These are phyloP conservation scores for Caretta caretta DNA, from an alignment of 2,113 vertebrate genomes.

Conservation along the genomic window DNA sequence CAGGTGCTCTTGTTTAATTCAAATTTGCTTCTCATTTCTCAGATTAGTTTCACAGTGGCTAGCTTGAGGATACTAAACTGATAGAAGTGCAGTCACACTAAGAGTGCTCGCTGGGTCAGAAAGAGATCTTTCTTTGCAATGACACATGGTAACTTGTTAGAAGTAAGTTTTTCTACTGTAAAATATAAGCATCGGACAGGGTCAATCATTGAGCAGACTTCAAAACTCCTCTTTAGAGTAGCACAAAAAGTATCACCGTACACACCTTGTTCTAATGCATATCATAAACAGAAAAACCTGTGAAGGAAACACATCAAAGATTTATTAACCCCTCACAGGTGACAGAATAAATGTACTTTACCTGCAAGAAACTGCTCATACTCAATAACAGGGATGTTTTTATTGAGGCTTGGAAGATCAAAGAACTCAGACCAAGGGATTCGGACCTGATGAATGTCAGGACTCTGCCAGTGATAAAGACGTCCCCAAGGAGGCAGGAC, in stretches of 20 bases:
- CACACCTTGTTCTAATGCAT: neutral
- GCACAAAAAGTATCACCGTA: neutral
- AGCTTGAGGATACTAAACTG: neutral
- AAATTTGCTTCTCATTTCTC: neutral
- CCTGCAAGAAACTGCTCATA: conserved; percentile 96
- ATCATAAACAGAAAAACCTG: neutral
- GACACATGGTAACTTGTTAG: neutral
- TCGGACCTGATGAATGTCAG: conserved; percentile 88
- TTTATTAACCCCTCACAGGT: neutral
- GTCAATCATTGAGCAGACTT: neutral
- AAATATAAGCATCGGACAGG: neutral
- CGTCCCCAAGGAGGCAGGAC: conserved; percentile 98
- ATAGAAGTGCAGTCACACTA: neutral
- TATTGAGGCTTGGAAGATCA: conserved; percentile 89
- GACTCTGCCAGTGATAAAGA: conserved; percentile 98
- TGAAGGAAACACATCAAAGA: neutral
- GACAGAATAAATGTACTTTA: conserved; percentile 54
- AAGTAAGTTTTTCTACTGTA: neutral
- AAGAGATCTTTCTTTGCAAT: neutral
- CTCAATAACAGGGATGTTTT: conserved; percentile 92
- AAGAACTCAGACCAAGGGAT: conserved; percentile 95
- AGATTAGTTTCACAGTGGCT: neutral
- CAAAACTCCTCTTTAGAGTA: neutral
- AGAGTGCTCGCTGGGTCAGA: neutral
- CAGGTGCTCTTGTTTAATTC: neutral